Base-by-base conservation (phyloP, 2,113 vertebrate species). In the Stictonetta naevosa region DNA sequence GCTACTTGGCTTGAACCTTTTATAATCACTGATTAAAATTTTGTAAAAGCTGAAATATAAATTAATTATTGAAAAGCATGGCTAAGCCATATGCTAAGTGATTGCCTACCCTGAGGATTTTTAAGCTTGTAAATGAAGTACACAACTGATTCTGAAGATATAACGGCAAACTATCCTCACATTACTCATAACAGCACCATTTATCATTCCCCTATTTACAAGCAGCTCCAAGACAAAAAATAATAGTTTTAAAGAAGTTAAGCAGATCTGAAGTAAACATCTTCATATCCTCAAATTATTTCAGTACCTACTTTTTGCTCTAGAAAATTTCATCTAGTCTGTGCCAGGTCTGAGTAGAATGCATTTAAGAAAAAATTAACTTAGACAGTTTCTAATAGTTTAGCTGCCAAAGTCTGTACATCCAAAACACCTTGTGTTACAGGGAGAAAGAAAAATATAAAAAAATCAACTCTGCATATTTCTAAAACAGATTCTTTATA, bases 61-160 rank as follows among this genome's bases (percentile, higher is more conserved):
- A 96, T 90, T 86, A 92, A 91, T 84, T 91, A 93, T 25, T 94
- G 52, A 94, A 38, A 69, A 80, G 82, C 44, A 83, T 5, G 10
- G 53, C 40, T 78, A 83, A 67, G 34, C 38, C 64, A 68, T 53
- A 93, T 18, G n/a, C 44, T 46, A 90, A 88, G 44, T 36, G 14
- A 56, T 71, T 60, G 85, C 72, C 63, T 59, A 67, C 59, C 88
- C 78, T 82, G 33, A 92, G 38, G 59, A 83, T 20, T 71, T 91
- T 78, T 59, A 94, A 94, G 63, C 38, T 92, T n/a, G 58, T 76
- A 95, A 64, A 73, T 88, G 29, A 92, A 86, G 86, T 62, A 78
- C 6, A 84, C 68, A 77, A 71, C 44, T 67, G 46, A 91, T 90
- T 86, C n/a, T 42, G 9, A 64, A 94, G n/a, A 72, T 17, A 60